Evolutionary conservation across 2,113 vertebrate species (phyloP).

Genomic region (Leucosticte australis): DNA sequence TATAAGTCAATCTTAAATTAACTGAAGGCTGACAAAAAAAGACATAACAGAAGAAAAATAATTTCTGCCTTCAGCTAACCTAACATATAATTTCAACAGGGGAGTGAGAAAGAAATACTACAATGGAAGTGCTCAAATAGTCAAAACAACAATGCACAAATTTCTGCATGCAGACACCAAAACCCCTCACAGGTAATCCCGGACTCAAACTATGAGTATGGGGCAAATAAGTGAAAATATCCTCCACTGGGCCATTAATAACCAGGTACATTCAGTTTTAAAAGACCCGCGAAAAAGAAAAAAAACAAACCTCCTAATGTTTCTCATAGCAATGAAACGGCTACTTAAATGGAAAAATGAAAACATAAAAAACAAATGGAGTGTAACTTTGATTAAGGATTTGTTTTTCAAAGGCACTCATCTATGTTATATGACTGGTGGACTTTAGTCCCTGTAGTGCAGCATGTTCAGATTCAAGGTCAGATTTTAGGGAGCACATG

Average conservation of each 20-base stretch:
- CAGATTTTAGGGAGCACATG: background rate
- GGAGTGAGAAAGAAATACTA: background rate
- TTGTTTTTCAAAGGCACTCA: conserved; percentile 34
- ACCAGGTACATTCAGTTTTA: background rate
- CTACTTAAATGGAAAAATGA: conserved; percentile 8
- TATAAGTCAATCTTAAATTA: background rate
- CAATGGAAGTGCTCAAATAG: background rate
- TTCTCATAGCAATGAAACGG: background rate
- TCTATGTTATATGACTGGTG: background rate
- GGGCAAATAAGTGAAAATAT: background rate
- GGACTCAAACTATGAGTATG: background rate
- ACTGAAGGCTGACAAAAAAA: background rate
- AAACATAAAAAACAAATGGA: conserved; percentile 27
- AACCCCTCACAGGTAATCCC: background rate
- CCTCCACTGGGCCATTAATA: background rate
- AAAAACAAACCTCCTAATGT: background rate
- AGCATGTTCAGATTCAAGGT: background rate
- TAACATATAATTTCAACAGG: background rate
- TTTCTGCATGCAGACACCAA: background rate
- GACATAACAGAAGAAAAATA: background rate
- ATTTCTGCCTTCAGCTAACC: background rate
- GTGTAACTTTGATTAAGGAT: conserved; percentile 25
- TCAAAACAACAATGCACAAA: background rate
- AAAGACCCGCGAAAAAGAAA: background rate
- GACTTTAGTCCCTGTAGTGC: background rate